Percentiles rank a stretch among this genome's conserved stretches.
These are phyloP conservation scores for Nasonovia ribisnigri DNA, from an alignment of 2,888 invertebrate species.

Conservation along the genomic window DNA sequence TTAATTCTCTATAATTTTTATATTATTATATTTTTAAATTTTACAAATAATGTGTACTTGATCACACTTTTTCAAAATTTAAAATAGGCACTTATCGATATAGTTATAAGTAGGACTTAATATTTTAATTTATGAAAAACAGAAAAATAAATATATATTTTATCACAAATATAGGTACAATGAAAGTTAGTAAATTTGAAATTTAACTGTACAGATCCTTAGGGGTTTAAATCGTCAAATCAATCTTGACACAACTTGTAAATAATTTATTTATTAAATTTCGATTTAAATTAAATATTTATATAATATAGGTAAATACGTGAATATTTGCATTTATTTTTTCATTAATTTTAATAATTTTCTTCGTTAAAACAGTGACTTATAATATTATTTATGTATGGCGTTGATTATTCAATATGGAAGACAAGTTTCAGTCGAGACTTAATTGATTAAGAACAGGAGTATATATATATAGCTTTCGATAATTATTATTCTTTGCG, in stretches of 20 bases:
- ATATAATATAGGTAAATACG: neutral
- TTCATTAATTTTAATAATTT: neutral
- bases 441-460: neutral
- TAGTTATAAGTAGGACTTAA: neutral
- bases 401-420: neutral
- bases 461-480: neutral
- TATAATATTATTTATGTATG: neutral
- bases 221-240: neutral
- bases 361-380: neutral
- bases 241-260: neutral
- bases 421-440: neutral
- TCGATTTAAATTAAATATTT: neutral
- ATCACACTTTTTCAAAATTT: neutral
- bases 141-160: neutral
- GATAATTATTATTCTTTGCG: neutral
- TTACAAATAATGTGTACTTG: neutral
- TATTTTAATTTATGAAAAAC: neutral
- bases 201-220: neutral
- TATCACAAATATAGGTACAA: neutral
- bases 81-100: neutral
- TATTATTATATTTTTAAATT: neutral
- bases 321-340: neutral
- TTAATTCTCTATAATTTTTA: neutral
- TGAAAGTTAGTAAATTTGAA: neutral
- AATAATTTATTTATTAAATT: neutral